A percentile compares a stretch with the other conserved stretches of the same genome.
Conservation (phyloP, 1,140 invertebrate genomes). For the Drosophila burlai region DNA sequence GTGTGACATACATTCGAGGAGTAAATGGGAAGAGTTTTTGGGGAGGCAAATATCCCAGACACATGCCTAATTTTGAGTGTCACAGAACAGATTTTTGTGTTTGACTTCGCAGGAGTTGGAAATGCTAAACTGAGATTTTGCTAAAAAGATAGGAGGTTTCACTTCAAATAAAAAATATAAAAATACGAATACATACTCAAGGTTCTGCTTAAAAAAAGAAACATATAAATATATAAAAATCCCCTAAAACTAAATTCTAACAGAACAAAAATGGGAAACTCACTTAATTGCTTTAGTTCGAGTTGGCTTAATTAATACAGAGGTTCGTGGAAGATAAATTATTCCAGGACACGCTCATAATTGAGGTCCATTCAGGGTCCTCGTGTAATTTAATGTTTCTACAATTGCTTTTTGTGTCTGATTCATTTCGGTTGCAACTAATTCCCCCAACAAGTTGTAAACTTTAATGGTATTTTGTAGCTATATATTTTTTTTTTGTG, state of each 20-base stretch:
- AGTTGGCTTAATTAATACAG: constrained; percentile 32
- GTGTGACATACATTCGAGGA: constrained; percentile 30
- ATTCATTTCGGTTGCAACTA: constrained; percentile 33
- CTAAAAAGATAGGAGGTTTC: not conserved
- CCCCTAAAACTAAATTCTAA: not conserved
- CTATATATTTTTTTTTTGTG: constrained; percentile 15
- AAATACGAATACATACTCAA: not conserved
- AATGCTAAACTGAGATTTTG: constrained; percentile 10
- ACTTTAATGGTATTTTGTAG: constrained; percentile 52
- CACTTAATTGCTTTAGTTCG: not conserved
- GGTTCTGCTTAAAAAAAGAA: not conserved
- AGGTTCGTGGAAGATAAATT: constrained; percentile 23
- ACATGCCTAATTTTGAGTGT: constrained; percentile 42
- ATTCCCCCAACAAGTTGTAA: constrained; percentile 54
- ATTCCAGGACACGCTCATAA: constrained; percentile 17
- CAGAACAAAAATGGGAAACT: not conserved
- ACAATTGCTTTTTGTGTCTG: constrained; percentile 26
- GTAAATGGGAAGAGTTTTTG: not conserved
- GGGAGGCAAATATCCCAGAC: constrained; percentile 8
- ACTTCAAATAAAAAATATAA: not conserved
- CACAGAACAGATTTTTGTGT: constrained; percentile 23
- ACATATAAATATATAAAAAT: not conserved
- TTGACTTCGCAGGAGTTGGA: not conserved
- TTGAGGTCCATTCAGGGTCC: constrained; percentile 29
- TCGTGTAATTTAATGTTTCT: constrained; percentile 38